Conservation (phyloP, 2,797 vertebrate genomes). For the Chaetophractus vellerosus region DNA sequence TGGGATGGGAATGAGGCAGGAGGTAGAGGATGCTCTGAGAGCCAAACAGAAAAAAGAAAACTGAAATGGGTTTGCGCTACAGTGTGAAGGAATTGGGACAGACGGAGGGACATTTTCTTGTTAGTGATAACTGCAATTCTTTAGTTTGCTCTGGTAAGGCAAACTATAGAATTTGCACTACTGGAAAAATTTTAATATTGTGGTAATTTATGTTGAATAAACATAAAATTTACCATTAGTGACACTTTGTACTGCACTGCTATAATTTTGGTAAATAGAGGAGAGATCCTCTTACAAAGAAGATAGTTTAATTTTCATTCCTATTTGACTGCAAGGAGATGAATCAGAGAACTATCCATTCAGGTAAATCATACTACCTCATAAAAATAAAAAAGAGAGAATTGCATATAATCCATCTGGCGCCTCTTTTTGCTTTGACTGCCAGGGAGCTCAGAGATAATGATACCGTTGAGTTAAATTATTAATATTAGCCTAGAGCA, state of each 20-base stretch:
- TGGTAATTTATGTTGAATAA: too few relatives aligned
- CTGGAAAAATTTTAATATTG: not conserved
- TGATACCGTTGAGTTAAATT: not conserved
- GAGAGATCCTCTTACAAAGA: not conserved
- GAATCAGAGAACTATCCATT: not conserved
- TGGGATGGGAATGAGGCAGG: slow-evolving; percentile 38
- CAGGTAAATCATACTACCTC: not conserved
- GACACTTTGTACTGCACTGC: too few relatives aligned
- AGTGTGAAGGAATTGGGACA: not conserved
- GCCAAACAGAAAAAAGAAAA: not conserved
- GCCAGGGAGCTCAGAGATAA: slow-evolving; percentile 70
- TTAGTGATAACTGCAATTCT: not conserved
- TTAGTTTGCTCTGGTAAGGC: not conserved
- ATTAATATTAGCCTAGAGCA: not conserved
- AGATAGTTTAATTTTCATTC: slow-evolving; percentile 50
- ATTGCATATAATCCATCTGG: not conserved
- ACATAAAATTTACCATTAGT: too few relatives aligned
- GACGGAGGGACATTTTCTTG: not conserved
- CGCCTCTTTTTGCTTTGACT: slow-evolving; percentile 49
- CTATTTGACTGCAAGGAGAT: not conserved
- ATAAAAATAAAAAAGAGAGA: not conserved
- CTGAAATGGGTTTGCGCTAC: not conserved
- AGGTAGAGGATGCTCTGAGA: not conserved
- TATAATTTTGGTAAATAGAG: slow-evolving; percentile 7
- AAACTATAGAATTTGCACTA: not conserved